A percentile compares a stretch with the other conserved stretches of the same genome.
phyloP scores from a whole-genome alignment of 2,797 vertebrate genomes.

The Orestias chungarensis region DNA sequence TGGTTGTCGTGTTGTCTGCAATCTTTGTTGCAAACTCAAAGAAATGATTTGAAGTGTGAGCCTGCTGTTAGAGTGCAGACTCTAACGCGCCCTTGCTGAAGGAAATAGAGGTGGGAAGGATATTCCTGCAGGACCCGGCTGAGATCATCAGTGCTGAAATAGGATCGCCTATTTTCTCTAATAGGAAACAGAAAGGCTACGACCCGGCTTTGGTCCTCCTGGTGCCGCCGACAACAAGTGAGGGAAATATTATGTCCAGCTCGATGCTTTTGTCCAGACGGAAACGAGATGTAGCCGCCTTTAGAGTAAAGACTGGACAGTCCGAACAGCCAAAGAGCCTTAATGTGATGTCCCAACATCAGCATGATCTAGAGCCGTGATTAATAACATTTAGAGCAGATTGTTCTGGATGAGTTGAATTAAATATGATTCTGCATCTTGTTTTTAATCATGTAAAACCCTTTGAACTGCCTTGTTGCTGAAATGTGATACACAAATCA shows the following conservation, averaged over 20 bases:
- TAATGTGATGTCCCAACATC: conserved; percentile 61
- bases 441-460: no score
- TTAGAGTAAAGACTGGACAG: conserved; percentile 28
- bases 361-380: no score
- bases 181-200: conserved; percentile 72
- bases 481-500: no score
- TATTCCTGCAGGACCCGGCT: conserved; percentile 43
- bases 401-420: no score
- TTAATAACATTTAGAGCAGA: no score
- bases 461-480: no score
- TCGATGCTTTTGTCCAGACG: conserved; percentile 25
- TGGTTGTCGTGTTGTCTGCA: conserved; percentile 10
- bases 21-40: conserved; percentile 21
- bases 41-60: conserved; percentile 42
- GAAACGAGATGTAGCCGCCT: conserved; percentile 43
- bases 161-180: conserved; percentile 73
- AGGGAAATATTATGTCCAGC: conserved; percentile 12
- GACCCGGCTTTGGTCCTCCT: conserved; percentile 52
- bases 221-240: conserved; percentile 43
- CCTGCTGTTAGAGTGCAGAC: conserved; percentile 34
- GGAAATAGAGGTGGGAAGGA: conserved; percentile 44
- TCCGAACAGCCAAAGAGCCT: conserved; percentile 44
- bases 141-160: conserved; percentile 72
- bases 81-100: no score
- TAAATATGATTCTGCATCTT: no score